A percentile compares a stretch with the other conserved stretches of the same genome.
Evolutionary conservation across 2,888 invertebrate species (phyloP).

Genomic region (Amblyjoppa proteus): DNA sequence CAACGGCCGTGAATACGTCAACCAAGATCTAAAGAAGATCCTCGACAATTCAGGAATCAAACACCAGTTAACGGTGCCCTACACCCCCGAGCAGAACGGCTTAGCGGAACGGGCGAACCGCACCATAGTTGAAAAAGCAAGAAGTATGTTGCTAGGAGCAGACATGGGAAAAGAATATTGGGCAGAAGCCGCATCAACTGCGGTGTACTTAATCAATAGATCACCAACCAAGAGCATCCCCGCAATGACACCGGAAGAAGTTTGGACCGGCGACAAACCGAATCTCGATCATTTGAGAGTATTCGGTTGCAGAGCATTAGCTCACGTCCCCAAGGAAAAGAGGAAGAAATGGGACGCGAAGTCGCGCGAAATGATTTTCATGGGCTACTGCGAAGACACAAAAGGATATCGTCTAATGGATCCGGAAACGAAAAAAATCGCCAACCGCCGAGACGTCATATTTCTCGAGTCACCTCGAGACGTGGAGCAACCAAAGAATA

Average conservation of each 20-base stretch:
- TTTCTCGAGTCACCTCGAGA: not conserved
- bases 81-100: conserved; percentile 37
- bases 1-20: conserved; percentile 20
- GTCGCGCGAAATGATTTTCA: conserved; percentile 31
- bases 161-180: conserved; percentile 28
- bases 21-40: not conserved
- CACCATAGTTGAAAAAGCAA: conserved; percentile 38
- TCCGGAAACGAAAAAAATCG: not conserved
- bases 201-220: conserved; percentile 47
- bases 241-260: conserved; percentile 22
- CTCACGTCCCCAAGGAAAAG: conserved; percentile 43
- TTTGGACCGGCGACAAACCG: conserved; percentile 47
- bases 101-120: conserved; percentile 47
- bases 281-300: conserved; percentile 22
- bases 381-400: conserved; percentile 41
- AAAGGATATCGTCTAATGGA: conserved; percentile 35
- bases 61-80: conserved; percentile 7
- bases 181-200: conserved; percentile 41
- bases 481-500: not conserved
- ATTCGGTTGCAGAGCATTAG: conserved; percentile 48
- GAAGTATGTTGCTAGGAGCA: conserved; percentile 23
- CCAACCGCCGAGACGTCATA: not conserved
- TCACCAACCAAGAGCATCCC: conserved; percentile 15
- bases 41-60: not conserved
- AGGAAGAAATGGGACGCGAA: conserved; percentile 49